These are phyloP conservation scores for Bombus sylvicola DNA, from an alignment of 1,140 invertebrate genomes.

Conservation along the genomic window DNA sequence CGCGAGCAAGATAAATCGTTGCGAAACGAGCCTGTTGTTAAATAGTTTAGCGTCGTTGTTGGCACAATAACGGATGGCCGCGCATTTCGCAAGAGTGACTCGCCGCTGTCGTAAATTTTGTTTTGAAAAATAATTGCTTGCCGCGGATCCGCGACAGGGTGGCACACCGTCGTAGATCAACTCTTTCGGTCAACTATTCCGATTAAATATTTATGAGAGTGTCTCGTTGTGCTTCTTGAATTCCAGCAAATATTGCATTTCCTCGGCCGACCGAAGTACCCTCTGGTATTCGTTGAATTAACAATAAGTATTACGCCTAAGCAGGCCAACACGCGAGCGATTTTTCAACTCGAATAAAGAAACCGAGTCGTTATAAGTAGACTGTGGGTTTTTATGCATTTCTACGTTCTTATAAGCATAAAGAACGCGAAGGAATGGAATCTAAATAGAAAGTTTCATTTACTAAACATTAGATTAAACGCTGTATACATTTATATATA, in stretches of 20 bases:
- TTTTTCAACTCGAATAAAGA: slow-evolving; percentile 9
- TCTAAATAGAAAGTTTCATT: too few species aligned
- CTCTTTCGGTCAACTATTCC: slow-evolving; percentile 23
- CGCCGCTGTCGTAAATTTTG: slow-evolving; percentile 44
- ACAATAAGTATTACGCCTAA: not conserved
- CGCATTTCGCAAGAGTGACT: slow-evolving; percentile 42
- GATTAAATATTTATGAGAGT: slow-evolving; percentile 44
- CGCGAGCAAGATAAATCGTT: slow-evolving; percentile 51
- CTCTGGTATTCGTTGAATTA: slow-evolving; percentile 1
- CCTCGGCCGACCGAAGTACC: not conserved
- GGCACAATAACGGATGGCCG: slow-evolving; percentile 56
- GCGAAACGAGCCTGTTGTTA: slow-evolving; percentile 52
- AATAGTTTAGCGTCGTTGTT: slow-evolving; percentile 55
- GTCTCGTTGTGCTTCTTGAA: not conserved
- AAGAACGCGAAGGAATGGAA: too few species aligned
- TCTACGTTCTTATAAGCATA: too few species aligned
- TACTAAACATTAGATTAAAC: too few species aligned
- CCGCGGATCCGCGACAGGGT: slow-evolving; percentile 15
- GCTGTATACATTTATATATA: too few species aligned
- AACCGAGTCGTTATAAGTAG: not conserved
- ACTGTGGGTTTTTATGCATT: too few species aligned
- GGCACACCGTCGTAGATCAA: slow-evolving; percentile 1
- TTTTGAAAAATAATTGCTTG: slow-evolving; percentile 44
- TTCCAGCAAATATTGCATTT: slow-evolving; percentile 26
- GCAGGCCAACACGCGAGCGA: not conserved